Base-by-base conservation (phyloP, 2,797 vertebrate species). In the Poecilia velifera region DNA sequence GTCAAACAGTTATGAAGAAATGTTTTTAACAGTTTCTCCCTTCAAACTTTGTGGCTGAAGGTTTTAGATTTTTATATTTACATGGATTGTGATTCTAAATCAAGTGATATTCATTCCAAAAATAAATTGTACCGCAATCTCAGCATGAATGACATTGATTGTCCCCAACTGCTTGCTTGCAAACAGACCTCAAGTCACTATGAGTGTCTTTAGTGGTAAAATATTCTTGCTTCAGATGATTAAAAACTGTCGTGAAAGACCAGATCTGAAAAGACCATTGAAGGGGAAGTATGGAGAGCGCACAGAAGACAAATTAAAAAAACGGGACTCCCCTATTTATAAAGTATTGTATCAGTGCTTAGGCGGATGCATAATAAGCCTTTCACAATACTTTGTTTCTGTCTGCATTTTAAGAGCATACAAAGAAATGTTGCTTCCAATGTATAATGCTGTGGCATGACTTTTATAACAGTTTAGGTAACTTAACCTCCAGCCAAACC, bases 1-100 rank as follows among this genome's bases (percentile, higher is more conserved):
- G 53, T 71, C 51, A 20, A 46, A 12, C 43, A 49, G 76, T 73
- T 70, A n/a, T 80, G 70, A 25, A 25, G 41, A 73, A 72, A 53
- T 80, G 85, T 49, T 78, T 25, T 0, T 39, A 86, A 36, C 34
- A 66, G 16, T 66, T 66, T 68, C 64, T 12, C 20, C 64, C 36
- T 22, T 18, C 3, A 36, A 66, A 2, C 18, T 64, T 20, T 20
- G 62, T 36, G 16, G 2, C 34, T 64, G 3, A 64, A 36, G 2
- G 16, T 64, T 36, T 62, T 62, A 34, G 10, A 22, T 36, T 64
- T 36, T 20, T 18, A 62, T n/a, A 34, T 16, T 62, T 18, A 3
- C 47, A 7, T 18, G 7, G 62, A 34, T 36, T 64, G 59, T 34
- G 59, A 64, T 64, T 34, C 31, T 36, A 18, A 64, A 64, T 64